Evolutionary conservation across 2,113 vertebrate genomes (phyloP).

Genomic region (Gambusia holbrooki): DNA sequence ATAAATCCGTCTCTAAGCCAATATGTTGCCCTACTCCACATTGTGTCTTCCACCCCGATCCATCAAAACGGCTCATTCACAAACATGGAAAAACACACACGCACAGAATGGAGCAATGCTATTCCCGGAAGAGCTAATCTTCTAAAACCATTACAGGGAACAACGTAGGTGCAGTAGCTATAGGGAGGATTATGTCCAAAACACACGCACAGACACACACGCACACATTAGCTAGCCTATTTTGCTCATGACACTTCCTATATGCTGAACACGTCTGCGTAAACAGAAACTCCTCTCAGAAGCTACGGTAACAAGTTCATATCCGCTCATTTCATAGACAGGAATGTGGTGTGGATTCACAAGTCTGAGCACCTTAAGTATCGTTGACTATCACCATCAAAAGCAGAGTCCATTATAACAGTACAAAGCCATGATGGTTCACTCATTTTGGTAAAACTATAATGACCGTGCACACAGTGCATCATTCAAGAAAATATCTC

Average conservation of each 20-base stretch:
- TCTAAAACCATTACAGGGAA: conserved; percentile 79
- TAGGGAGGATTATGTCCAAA: conserved; percentile 68
- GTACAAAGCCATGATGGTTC: neutral
- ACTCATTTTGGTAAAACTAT: neutral
- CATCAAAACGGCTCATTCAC: conserved; percentile 71
- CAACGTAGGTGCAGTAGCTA: conserved; percentile 73
- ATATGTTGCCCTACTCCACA: conserved; percentile 61
- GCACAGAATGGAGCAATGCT: conserved; percentile 61
- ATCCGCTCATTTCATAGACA: conserved; percentile 44
- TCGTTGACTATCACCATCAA: conserved; percentile 8
- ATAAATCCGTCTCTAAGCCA: conserved; percentile 73
- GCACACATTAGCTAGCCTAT: conserved; percentile 13
- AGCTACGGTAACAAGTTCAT: conserved; percentile 47
- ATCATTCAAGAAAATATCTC: neutral
- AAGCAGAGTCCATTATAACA: neutral
- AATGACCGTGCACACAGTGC: neutral
- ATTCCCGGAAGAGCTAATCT: conserved; percentile 78
- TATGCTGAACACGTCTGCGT: conserved; percentile 25
- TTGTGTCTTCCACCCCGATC: conserved; percentile 51
- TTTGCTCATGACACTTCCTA: conserved; percentile 27
- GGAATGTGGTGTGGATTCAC: neutral
- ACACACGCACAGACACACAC: conserved; percentile 8
- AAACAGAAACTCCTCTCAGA: conserved; percentile 33
- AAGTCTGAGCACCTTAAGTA: neutral
- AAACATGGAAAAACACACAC: conserved; percentile 62